These are phyloP conservation scores for Zosterops borbonicus DNA, from an alignment of 2,113 vertebrate species.

Conservation along the genomic window DNA sequence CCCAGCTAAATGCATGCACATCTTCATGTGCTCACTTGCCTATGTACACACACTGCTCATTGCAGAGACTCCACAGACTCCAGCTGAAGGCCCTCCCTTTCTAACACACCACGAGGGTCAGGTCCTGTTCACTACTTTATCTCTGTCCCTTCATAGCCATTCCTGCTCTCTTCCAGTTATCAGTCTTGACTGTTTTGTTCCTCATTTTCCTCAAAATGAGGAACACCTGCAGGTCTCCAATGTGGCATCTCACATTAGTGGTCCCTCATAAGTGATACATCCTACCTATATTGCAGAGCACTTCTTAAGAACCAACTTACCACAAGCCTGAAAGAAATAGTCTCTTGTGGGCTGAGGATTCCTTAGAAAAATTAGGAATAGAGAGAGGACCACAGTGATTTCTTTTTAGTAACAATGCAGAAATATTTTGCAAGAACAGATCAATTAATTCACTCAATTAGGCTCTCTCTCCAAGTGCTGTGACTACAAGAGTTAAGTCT, in stretches of 20 bases:
- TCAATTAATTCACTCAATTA: background rate
- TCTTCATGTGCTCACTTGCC: background rate
- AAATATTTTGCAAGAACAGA: background rate
- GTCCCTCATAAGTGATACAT: background rate
- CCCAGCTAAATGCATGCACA: background rate
- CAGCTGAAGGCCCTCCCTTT: background rate
- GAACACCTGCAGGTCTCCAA: background rate
- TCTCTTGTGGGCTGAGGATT: background rate
- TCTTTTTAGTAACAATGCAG: background rate
- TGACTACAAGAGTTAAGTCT: background rate
- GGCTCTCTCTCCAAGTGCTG: background rate
- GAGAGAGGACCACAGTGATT: background rate
- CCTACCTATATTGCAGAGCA: background rate
- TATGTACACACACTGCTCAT: background rate
- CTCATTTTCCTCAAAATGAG: background rate
- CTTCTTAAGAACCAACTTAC: background rate
- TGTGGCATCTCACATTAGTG: background rate
- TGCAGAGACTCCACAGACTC: background rate
- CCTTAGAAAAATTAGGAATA: background rate
- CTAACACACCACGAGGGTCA: background rate
- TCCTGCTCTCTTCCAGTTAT: background rate
- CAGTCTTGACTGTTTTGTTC: background rate
- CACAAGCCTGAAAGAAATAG: background rate
- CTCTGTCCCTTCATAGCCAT: background rate
- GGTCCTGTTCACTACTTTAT: background rate